Base-by-base conservation (phyloP, 2,888 invertebrate species). In the Limenitis camilla region DNA sequence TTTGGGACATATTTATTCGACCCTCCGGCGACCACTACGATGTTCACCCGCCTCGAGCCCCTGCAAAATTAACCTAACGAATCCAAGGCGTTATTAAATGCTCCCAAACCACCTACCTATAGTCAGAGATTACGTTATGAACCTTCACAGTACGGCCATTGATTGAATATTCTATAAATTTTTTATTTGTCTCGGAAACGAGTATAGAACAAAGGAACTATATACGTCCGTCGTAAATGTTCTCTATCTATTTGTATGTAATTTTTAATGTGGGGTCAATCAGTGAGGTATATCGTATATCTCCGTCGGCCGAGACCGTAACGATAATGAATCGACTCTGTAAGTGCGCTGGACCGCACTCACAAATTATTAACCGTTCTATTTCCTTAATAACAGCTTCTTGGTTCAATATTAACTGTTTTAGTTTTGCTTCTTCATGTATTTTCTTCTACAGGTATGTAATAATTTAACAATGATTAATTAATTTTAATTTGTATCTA, bases 1-100 rank as follows among this genome's bases (percentile, higher is more conserved):
- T 86, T 87, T 85, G 86, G 83, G 87, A 87, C 86, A 87, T 87
- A 87, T 87, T 87, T 87, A 87, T 87, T 86, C 82, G 87, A 86
- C 86, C 86, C 86, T 85, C 87, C 73, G 85, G 85, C 84, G 78
- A 84, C 85, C 84, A 70, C 78, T 71, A 69, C 77, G 71, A 62
- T 72, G 66, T 74, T 67, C 71, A 39, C 50, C 50, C 71, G 71
- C 71, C 72, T 73, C 60, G 50, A 62, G 68, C 72, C 78, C 73
- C 77, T 72, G 71, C 73, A 63, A 77, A 84, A 84, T 85, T 85
- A 85, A 84, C 81, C 80, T 78, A 81, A 83, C 81, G 78, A 85
- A 84, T 83, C 82, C 78, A 81, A 83, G 76, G 73, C 72, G 67
- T 71, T 73, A 75, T 79, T 80, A 81, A 78, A 75, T 69, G 65